Percentiles rank a stretch among this genome's conserved stretches.
Conservation (phyloP, 2,888 invertebrate species). For the Hoplodrina blanda region DNA sequence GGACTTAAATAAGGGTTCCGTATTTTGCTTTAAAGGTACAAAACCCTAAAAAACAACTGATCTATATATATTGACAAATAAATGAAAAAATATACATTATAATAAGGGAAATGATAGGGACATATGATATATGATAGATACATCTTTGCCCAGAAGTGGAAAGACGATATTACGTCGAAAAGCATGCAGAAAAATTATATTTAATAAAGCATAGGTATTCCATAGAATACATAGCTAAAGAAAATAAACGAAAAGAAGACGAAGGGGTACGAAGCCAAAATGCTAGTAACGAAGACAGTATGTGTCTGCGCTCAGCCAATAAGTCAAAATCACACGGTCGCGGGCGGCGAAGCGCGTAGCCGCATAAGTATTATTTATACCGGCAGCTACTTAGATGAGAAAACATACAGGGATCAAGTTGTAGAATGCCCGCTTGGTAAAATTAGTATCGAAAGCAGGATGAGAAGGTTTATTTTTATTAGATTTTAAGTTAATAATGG, state of each 20-base stretch:
- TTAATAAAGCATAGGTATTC: too few relatives aligned
- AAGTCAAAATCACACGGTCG: conserved; percentile 84
- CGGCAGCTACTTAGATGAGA: conserved; percentile 75
- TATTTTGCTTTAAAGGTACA: too few relatives aligned
- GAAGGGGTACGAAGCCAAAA: conserved; percentile 15
- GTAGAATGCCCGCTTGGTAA: neutral
- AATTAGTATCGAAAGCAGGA: neutral
- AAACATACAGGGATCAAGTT: conserved; percentile 57
- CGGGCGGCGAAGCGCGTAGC: conserved; percentile 80
- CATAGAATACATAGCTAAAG: neutral
- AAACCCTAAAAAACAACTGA: too few relatives aligned
- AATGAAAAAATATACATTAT: too few relatives aligned
- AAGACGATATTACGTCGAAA: too few relatives aligned
- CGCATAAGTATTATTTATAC: conserved; percentile 80
- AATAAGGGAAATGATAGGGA: too few relatives aligned
- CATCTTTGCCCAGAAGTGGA: too few relatives aligned
- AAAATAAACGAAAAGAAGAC: neutral
- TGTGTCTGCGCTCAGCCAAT: conserved; percentile 70
- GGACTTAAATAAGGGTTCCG: too few relatives aligned
- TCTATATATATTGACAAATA: too few relatives aligned
- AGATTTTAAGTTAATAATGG: neutral
- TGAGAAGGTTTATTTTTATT: neutral
- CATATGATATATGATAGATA: too few relatives aligned
- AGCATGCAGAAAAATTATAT: too few relatives aligned
- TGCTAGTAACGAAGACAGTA: conserved; percentile 14